A percentile compares a stretch with the other conserved stretches of the same genome.
Evolutionary conservation across 2,113 vertebrate genomes (phyloP).

Genomic region (Tachuris rubrigastra): DNA sequence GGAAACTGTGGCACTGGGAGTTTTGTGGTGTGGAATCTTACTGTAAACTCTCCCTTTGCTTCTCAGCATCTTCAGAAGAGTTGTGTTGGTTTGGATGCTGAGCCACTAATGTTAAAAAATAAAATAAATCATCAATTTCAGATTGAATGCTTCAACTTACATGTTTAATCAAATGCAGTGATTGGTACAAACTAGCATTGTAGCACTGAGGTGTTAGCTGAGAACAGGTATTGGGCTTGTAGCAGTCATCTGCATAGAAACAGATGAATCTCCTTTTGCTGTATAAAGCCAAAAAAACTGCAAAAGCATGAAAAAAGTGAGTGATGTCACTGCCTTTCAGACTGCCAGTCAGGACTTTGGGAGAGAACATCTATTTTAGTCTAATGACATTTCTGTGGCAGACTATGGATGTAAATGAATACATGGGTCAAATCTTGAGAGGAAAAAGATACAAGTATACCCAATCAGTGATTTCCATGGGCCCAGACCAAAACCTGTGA

Average conservation of each 20-base stretch:
- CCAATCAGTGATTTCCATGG: rapidly evolving
- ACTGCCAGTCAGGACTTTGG: neutral
- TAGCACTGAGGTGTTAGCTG: neutral
- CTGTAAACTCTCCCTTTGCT: neutral
- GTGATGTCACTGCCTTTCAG: neutral
- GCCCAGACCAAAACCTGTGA: neutral
- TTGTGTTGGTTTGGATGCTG: neutral
- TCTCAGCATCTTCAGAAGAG: neutral
- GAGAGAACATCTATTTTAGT: neutral
- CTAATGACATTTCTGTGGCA: neutral
- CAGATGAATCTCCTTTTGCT: neutral
- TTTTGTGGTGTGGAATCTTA: neutral
- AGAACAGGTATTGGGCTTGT: neutral
- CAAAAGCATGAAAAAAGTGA: neutral
- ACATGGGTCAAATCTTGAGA: neutral
- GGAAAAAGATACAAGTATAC: neutral
- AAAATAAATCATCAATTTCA: neutral
- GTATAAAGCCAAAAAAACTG: neutral
- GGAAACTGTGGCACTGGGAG: neutral
- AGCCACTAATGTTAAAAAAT: neutral
- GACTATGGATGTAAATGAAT: neutral
- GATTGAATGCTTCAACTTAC: neutral
- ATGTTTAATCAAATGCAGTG: neutral
- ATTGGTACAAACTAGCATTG: neutral
- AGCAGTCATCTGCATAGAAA: neutral